Conservation (phyloP, 2,888 invertebrate species). For the Neoitamus cyanurus region DNA sequence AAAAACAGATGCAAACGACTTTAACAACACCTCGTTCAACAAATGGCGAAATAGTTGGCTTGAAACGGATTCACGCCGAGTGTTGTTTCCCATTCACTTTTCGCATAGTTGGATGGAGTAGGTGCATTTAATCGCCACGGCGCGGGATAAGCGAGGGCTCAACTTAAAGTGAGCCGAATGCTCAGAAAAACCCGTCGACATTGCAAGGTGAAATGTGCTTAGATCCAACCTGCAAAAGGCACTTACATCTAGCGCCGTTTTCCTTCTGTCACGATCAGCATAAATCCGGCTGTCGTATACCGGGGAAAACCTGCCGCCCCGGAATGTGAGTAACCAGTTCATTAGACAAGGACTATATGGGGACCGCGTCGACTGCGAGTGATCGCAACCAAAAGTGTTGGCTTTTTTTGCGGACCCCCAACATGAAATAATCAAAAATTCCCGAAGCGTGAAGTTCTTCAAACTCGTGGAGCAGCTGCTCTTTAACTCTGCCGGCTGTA, state of each 20-base stretch:
- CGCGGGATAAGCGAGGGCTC: not conserved
- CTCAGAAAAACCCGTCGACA: not conserved
- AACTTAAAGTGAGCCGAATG: not conserved
- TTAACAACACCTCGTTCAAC: not conserved
- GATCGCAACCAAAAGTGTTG: not conserved
- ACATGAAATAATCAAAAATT: constrained; percentile 12
- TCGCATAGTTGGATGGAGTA: not conserved
- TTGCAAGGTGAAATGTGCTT: constrained; percentile 29
- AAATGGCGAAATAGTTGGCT: not conserved
- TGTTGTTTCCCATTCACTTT: constrained; percentile 3
- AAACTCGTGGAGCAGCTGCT: not conserved
- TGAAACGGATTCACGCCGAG: constrained; percentile 6
- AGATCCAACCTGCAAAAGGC: not conserved
- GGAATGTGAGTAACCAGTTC: not conserved
- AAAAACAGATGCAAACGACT: not conserved
- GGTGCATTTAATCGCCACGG: not conserved
- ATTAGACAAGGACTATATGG: not conserved
- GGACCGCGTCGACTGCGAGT: not conserved
- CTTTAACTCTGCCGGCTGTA: not conserved
- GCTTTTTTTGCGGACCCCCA: not conserved
- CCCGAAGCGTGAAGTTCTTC: constrained; percentile 24
- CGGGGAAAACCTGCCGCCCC: not conserved
- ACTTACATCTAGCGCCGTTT: not conserved
- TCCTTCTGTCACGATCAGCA: not conserved
- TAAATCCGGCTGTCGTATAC: not conserved